Base-by-base conservation (phyloP, 2,888 invertebrate species). In the Coleophora deauratella region DNA sequence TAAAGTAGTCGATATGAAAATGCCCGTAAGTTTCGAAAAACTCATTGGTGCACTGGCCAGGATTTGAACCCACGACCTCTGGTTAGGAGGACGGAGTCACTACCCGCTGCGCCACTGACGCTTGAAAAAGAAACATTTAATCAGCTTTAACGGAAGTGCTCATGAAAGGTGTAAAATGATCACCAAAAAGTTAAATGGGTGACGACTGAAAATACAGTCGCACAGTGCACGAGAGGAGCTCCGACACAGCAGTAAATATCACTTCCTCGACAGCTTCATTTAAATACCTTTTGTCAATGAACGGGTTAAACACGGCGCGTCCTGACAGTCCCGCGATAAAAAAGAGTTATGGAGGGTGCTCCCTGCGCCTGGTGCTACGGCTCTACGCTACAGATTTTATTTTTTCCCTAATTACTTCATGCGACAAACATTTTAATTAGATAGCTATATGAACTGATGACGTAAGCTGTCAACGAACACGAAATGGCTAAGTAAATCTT, bases 261-360 rank as follows among this genome's bases (percentile, higher is more conserved):
- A 70, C 62, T 67, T 65, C 63, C 65, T 51, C 64, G 85, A 84
- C 85, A 85, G 82, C 73, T 85, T 82, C 66, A 85, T 85, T 85
- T 84, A 84, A 85, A 85, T 85, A 80, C 81, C 85, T 85, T 85
- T 85, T 85, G 85, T 84, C 85, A 81, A 80, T 78, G 78, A 80
- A 82, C 79, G 85, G 84, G 85, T 84, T 85, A 74, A 76, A 72
- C 70, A 71, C 65, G 73, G 64, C 68, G 61, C 59, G 55, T 57
- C 55, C 34, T 34, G 14, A 58, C 52, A 56, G 31, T 30, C 6
- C 36, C n/a, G 66, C 71, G 67, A 82, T 81, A 81, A 82, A 85
- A 82, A 82, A 85, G 84, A 85, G 60, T 77, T 81, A 85, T 82
- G 73, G 72, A 51, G 57, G 69, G 66, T 36, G 32, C 11, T 57